Evolutionary conservation across 2,888 invertebrate species (phyloP), one percentile per base, ranked within the genome.

Genomic region (Microctonus brassicae): DNA sequence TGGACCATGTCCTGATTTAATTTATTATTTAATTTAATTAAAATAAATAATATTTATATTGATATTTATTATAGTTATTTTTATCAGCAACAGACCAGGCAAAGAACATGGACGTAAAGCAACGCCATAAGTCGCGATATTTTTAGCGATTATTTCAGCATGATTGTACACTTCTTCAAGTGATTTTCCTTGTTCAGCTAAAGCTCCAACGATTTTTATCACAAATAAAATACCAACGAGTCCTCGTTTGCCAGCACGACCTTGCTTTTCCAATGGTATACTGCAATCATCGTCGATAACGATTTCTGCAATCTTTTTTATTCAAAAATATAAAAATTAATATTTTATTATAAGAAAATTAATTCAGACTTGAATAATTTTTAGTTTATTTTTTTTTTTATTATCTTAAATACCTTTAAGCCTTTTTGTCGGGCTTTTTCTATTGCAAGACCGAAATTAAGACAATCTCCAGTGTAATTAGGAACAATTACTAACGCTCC

Each of bases 381-480:
- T 22, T n/a, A n/a, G 24, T 5, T 53, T 52, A 60, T 53, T 33
- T 62, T 11, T 39, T 58, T 17, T n/a, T 52, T 65, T n/a, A n/a
- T n/a, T n/a, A n/a, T n/a, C n/a, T n/a, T 1, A 52, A 75, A 78
- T 73, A 89, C 91, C 87, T 90, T 90, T 13, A 93, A 88, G 0
- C 92, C 91, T 68, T 90, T 88, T 53, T 90, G 89, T 81, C 90
- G 90, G 1, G 94, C 94, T 81, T 92, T 91, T 84, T 95, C 94
- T 13, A 93, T 90, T 1, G 95, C 95, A 83, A 95, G 90, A 0
- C 95, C 95, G 84, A 96, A 96, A 86, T 94, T 95, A 17, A 96
- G 87, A 72, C 94, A 88, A 80, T 95, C 94, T 0, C 94, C 94
- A 0, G 94, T 93, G 81, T 94, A 94, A 86, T 95, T 95, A 10